phyloP scores from a whole-genome alignment of 1,140 invertebrate genomes.

The Papilio glaucus region DNA sequence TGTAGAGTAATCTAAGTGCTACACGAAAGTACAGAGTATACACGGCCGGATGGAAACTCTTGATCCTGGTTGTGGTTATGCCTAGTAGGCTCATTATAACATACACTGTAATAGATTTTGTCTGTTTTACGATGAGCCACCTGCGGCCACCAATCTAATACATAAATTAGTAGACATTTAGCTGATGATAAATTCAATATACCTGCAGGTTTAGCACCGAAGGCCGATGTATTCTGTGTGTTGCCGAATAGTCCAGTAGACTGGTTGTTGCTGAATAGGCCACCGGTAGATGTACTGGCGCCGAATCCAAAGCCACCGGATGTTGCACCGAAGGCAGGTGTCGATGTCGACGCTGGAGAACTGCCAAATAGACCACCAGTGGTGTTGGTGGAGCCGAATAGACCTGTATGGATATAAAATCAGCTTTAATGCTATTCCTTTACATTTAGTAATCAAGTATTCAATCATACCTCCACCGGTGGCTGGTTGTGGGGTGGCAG shows the following conservation, averaged over 20 bases:
- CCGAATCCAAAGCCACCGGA: conserved; percentile 65
- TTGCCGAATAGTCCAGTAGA: conserved; percentile 62
- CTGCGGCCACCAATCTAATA: no score
- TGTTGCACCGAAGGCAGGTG: conserved; percentile 56
- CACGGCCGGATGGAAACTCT: no score
- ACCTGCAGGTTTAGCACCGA: conserved; percentile 85
- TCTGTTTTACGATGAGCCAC: no score
- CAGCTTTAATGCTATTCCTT: no score
- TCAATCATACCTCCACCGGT: conserved; percentile 63
- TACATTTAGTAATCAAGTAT: no score
- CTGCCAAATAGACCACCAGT: conserved; percentile 78
- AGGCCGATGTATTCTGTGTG: conserved; percentile 80
- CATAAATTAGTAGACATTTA: no score
- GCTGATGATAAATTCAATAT: no score
- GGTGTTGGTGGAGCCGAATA: conserved; percentile 64
- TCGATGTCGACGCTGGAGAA: conserved; percentile 56
- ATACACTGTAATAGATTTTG: no score
- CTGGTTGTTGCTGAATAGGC: conserved; percentile 71
- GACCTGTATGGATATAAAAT: conserved; percentile 50
- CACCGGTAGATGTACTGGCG: conserved; percentile 55
- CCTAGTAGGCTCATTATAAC: no score
- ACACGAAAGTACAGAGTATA: no score
- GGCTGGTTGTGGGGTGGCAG: conserved; percentile 57
- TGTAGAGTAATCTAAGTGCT: no score
- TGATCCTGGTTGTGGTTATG: no score